Conservation (phyloP, 2,113 vertebrate species). For the Myodes glareolus region DNA sequence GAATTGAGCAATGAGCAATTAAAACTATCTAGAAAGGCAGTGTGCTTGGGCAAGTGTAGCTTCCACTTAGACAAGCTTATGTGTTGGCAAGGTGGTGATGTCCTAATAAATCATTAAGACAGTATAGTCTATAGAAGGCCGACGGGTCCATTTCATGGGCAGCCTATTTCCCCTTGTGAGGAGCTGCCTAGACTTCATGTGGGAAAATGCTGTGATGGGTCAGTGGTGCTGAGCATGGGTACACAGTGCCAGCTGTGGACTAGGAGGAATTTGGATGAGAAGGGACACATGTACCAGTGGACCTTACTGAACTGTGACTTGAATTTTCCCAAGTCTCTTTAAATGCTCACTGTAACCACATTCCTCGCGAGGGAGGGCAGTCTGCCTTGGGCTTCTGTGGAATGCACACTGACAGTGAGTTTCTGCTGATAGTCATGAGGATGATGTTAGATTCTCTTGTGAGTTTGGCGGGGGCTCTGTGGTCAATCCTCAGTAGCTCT, state of each 20-base stretch:
- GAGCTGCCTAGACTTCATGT: background rate
- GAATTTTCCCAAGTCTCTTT: background rate
- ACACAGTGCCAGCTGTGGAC: background rate
- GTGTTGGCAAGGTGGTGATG: background rate
- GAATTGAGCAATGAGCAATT: background rate
- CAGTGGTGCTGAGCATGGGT: background rate
- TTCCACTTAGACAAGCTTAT: background rate
- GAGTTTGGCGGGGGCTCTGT: no score
- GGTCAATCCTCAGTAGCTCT: background rate
- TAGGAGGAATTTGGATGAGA: background rate
- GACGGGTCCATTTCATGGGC: no score
- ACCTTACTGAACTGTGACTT: background rate
- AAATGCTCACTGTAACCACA: background rate
- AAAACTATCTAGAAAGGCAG: background rate
- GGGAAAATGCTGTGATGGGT: background rate
- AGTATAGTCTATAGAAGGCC: background rate
- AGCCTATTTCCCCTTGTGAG: background rate
- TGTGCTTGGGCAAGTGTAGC: background rate
- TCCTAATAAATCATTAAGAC: background rate
- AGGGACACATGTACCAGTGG: background rate
- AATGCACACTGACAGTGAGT: background rate
- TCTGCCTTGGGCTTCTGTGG: background rate
- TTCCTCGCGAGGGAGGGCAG: background rate
- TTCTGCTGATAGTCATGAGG: no score
- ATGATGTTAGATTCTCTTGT: background rate